Conservation (phyloP, 2,113 vertebrate genomes). For the Strix uralensis region DNA sequence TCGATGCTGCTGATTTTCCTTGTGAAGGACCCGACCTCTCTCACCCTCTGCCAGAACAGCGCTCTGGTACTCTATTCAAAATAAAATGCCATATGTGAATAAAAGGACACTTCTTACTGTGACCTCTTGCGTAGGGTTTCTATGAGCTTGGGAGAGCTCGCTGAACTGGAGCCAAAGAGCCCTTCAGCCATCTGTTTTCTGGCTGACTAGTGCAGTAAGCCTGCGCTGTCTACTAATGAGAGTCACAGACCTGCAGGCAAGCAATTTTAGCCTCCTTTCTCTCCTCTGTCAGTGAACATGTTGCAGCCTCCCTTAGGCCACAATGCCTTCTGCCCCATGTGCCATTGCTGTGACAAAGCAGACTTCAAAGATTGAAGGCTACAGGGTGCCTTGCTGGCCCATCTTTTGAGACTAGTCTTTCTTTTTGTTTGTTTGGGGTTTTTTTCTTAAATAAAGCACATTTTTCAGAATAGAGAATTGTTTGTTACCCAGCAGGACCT, state of each 20-base stretch:
- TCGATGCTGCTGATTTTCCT: neutral
- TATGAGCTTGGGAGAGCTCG: constrained; percentile 14
- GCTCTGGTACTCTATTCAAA: constrained; percentile 53
- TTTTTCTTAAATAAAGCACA: neutral
- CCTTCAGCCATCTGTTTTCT: constrained; percentile 57
- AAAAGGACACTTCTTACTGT: constrained; percentile 2
- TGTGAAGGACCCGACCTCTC: neutral
- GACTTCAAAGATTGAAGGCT: neutral
- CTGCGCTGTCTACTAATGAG: neutral
- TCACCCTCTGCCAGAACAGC: constrained; percentile 6
- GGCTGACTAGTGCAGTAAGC: constrained; percentile 23
- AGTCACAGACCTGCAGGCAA: constrained; percentile 25
- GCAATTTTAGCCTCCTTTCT: constrained; percentile 10
- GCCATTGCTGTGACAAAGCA: neutral
- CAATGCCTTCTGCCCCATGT: neutral
- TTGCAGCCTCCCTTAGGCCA: neutral
- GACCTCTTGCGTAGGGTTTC: constrained; percentile 18
- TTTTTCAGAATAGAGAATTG: neutral
- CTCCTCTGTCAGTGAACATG: neutral
- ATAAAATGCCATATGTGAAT: constrained; percentile 48
- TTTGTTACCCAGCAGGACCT: neutral
- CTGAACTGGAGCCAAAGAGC: constrained; percentile 49
- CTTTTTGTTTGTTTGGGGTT: neutral
- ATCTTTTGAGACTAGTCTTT: neutral
- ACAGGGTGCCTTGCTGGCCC: neutral